Evolutionary conservation across 2,888 invertebrate genomes (phyloP).

Genomic region (Brachyptera risi): DNA sequence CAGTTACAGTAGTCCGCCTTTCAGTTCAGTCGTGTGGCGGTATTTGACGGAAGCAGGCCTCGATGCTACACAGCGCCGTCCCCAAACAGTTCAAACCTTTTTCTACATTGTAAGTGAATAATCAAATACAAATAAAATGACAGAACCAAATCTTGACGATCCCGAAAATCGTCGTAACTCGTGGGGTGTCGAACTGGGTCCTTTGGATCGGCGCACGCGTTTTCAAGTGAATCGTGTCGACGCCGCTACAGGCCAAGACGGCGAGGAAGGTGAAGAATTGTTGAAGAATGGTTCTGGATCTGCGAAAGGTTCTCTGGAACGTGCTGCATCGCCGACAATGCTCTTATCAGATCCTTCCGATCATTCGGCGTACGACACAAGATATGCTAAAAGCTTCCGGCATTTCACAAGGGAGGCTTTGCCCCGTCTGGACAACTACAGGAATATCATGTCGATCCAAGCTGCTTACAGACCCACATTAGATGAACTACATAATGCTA

Average conservation of each 20-base stretch:
- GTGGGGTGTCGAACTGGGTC: conserved; percentile 44
- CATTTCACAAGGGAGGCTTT: conserved; percentile 84
- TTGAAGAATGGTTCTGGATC: conserved; percentile 41
- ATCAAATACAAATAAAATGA: too few species aligned
- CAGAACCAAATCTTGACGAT: too few species aligned
- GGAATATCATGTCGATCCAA: conserved; percentile 83
- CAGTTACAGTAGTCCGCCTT: too few species aligned
- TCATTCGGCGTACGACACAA: conserved; percentile 52
- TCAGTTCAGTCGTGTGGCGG: too few species aligned
- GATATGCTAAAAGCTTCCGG: conserved; percentile 75
- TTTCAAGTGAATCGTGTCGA: conserved; percentile 60
- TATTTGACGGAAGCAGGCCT: too few species aligned
- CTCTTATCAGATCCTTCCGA: conserved; percentile 33
- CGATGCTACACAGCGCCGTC: too few species aligned
- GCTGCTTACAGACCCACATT: conserved; percentile 82
- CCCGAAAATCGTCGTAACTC: too few species aligned
- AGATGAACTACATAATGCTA: conserved; percentile 84
- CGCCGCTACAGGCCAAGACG: conserved; percentile 45
- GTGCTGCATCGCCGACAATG: conserved; percentile 43
- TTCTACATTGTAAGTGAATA: too few species aligned
- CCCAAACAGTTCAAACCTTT: too few species aligned
- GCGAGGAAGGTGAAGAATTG: conserved; percentile 36
- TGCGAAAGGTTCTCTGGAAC: conserved; percentile 44
- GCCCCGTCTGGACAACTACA: conserved; percentile 82
- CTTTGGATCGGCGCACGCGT: conserved; percentile 49